A percentile compares a stretch with the other conserved stretches of the same genome.
These are phyloP conservation scores for Hydrozoanthus gracilis DNA, from an alignment of 92 coral and sea anemone genomes.

Conservation along the genomic window DNA sequence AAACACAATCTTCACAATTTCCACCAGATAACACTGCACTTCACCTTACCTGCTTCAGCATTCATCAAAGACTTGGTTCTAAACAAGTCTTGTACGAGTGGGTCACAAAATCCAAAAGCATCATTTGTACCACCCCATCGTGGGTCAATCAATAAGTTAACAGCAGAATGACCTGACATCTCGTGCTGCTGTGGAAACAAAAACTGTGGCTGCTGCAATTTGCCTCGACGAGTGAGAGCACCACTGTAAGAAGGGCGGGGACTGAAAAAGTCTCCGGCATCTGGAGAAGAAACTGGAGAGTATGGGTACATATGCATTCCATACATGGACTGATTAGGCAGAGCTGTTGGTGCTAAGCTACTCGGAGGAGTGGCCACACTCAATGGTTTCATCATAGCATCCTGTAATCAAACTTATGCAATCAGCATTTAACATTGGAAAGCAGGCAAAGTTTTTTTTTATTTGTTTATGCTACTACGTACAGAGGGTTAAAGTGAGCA, in stretches of 20 bases:
- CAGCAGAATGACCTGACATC: constrained; percentile 52
- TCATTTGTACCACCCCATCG: constrained; percentile 83
- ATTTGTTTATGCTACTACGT: too few species aligned
- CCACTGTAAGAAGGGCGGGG: constrained; percentile 88
- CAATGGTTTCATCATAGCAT: constrained; percentile 48
- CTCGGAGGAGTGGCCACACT: constrained; percentile 94
- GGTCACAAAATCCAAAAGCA: constrained; percentile 74
- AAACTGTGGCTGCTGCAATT: constrained; percentile 53
- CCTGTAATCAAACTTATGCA: constrained; percentile 1
- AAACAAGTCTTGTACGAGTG: constrained; percentile 28
- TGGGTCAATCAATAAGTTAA: constrained; percentile 81
- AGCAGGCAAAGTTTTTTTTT: too few species aligned
- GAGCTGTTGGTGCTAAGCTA: constrained; percentile 89
- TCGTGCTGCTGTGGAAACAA: constrained; percentile 45
- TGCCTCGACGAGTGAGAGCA: constrained; percentile 57
- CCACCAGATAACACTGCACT: not conserved
- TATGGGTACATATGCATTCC: constrained; percentile 79
- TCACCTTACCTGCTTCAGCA: constrained; percentile 10
- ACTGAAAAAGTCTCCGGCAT: constrained; percentile 72
- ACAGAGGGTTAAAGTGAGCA: too few species aligned
- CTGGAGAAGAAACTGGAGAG: constrained; percentile 86
- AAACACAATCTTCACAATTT: not conserved
- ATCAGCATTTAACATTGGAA: too few species aligned
- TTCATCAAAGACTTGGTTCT: constrained; percentile 12
- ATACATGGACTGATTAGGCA: constrained; percentile 73